Percentiles rank a stretch among this genome's conserved stretches.
Evolutionary conservation across 2,888 invertebrate genomes (phyloP).

Genomic region (Caradrina kadenii): DNA sequence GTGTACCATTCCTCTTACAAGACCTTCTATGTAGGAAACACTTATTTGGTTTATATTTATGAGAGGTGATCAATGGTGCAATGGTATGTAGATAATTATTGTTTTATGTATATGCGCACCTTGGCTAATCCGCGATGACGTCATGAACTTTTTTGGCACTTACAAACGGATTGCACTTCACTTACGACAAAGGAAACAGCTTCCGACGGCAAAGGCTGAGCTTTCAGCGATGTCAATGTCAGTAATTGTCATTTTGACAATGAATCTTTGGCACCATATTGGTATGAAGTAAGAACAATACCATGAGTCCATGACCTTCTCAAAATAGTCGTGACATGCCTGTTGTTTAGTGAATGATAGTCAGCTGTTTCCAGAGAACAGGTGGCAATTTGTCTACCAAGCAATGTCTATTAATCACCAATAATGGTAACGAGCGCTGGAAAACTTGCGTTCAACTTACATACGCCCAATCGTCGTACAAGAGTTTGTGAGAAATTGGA

Average conservation of each 20-base stretch:
- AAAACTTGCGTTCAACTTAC: too few relatives aligned
- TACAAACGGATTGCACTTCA: neutral
- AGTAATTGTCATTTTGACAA: constrained; percentile 17
- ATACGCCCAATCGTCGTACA: neutral
- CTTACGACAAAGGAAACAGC: neutral
- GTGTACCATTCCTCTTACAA: constrained; percentile 36
- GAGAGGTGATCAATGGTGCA: constrained; percentile 40
- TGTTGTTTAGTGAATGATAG: neutral
- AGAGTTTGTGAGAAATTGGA: neutral
- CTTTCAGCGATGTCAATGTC: neutral
- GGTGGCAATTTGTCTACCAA: neutral
- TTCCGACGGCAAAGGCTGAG: neutral
- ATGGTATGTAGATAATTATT: constrained; percentile 34
- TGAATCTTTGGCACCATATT: neutral
- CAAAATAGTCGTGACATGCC: neutral
- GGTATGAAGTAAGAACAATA: neutral
- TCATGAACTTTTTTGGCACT: neutral
- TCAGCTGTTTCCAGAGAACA: neutral
- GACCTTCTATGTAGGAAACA: constrained; percentile 52
- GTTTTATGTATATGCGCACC: constrained; percentile 24
- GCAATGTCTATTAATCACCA: neutral
- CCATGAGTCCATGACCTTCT: constrained; percentile 1
- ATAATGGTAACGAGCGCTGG: too few relatives aligned
- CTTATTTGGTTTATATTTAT: constrained; percentile 21
- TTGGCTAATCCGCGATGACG: constrained; percentile 17